phyloP scores from a whole-genome alignment of 2,888 invertebrate species.

The Hydraecia micacea region DNA sequence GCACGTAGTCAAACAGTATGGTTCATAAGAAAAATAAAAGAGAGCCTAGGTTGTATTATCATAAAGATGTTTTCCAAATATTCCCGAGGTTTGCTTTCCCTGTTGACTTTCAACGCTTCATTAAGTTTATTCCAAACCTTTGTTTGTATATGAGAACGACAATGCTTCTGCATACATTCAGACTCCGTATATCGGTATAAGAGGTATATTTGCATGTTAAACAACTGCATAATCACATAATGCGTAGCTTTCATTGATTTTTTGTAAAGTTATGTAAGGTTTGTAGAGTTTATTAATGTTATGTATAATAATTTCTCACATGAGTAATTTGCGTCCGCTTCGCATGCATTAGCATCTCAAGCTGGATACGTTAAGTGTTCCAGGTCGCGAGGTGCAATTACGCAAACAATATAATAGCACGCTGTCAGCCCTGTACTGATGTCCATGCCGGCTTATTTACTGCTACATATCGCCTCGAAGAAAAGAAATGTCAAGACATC shows the following conservation, averaged over 20 bases:
- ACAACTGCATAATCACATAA: conserved; percentile 44
- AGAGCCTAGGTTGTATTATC: conserved; percentile 71
- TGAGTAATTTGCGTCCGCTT: conserved; percentile 79
- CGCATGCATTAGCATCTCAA: conserved; percentile 83
- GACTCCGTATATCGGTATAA: conserved; percentile 58
- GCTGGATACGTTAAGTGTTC: conserved; percentile 76
- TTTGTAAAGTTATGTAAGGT: conserved; percentile 33
- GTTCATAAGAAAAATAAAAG: conserved; percentile 71
- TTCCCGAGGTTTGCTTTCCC: conserved; percentile 72
- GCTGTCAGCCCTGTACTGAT: conserved; percentile 77
- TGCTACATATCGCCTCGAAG: conserved; percentile 73
- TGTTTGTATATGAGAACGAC: conserved; percentile 75
- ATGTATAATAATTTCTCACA: conserved; percentile 70
- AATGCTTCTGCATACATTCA: conserved; percentile 66
- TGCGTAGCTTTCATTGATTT: conserved; percentile 49
- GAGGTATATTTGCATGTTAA: conserved; percentile 59
- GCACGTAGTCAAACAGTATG: conserved; percentile 61
- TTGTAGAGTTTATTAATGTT: conserved; percentile 46
- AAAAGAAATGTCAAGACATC: conserved; percentile 82
- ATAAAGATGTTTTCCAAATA: conserved; percentile 78
- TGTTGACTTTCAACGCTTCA: conserved; percentile 82
- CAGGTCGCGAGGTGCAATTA: conserved; percentile 81
- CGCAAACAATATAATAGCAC: conserved; percentile 86
- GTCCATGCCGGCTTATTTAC: conserved; percentile 79
- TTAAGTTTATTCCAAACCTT: conserved; percentile 79